Percentiles rank a stretch among this genome's conserved stretches.
phyloP scores from a whole-genome alignment of 2,888 invertebrate species.

The Hirudinaria manillensis region DNA sequence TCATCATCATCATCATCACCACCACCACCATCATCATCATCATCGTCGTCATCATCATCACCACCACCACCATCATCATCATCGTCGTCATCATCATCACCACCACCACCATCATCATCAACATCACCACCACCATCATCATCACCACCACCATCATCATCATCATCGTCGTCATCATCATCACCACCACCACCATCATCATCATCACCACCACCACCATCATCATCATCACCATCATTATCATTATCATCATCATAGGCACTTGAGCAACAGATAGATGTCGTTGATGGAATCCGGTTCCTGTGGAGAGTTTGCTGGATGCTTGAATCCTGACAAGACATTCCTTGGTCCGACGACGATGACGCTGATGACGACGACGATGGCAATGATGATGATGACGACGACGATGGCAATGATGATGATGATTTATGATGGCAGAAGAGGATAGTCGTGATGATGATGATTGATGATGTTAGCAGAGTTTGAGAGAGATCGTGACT shows the following conservation, averaged over 20 bases:
- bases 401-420: too few species aligned
- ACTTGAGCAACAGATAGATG: too few species aligned
- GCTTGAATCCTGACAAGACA: too few species aligned
- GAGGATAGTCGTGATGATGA: conserved; percentile 25
- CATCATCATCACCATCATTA: conserved; percentile 7
- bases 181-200: conserved; percentile 9
- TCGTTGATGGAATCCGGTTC: too few species aligned
- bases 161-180: not conserved
- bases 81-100: conserved; percentile 30
- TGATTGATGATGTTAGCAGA: not conserved
- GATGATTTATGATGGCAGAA: conserved; percentile 27
- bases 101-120: conserved; percentile 35
- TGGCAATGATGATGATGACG: conserved; percentile 23
- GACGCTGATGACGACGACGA: conserved; percentile 30
- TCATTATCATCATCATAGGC: conserved; percentile 26
- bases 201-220: conserved; percentile 12
- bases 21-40: not conserved
- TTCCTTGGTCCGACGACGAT: conserved; percentile 17
- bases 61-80: conserved; percentile 55
- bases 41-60: conserved; percentile 45
- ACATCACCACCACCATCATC: conserved; percentile 33
- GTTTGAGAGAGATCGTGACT: too few species aligned
- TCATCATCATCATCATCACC: conserved; percentile 6
- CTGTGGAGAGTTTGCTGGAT: too few species aligned
- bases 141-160: conserved; percentile 2